Evolutionary conservation across 2,888 invertebrate genomes (phyloP).

Genomic region (Epinotia nisella): DNA sequence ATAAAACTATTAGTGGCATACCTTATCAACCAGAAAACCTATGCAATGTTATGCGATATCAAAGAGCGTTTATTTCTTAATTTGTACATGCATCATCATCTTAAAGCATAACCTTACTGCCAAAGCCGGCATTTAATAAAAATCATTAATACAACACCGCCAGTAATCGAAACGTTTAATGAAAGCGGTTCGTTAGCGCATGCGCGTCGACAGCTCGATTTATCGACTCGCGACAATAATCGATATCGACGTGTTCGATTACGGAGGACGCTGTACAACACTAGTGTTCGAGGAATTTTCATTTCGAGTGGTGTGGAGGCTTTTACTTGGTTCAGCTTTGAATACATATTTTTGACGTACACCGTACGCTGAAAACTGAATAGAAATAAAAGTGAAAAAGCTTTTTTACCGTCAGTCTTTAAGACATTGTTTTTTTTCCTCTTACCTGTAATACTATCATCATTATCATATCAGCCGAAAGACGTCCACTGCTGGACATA

Average conservation of each 20-base stretch:
- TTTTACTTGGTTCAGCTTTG: conserved; percentile 18
- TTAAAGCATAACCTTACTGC: conserved; percentile 55
- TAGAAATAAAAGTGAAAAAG: too few species aligned
- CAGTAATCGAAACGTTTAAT: conserved; percentile 72
- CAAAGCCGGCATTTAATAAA: conserved; percentile 59
- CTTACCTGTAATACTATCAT: too few species aligned
- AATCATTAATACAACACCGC: conserved; percentile 70
- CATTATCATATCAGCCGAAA: too few species aligned
- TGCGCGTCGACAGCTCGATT: conserved; percentile 64
- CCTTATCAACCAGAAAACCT: background rate
- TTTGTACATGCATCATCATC: conserved; percentile 12
- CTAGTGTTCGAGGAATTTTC: conserved; percentile 49
- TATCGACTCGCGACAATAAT: conserved; percentile 70
- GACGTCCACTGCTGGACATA: too few species aligned
- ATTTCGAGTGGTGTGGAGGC: conserved; percentile 9
- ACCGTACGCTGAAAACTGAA: too few species aligned
- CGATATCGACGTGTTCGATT: conserved; percentile 70
- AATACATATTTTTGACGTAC: too few species aligned
- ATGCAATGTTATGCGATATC: background rate
- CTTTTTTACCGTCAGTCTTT: too few species aligned
- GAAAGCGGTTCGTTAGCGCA: conserved; percentile 71
- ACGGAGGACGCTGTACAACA: conserved; percentile 57
- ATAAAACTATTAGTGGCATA: background rate
- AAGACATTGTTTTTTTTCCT: too few species aligned
- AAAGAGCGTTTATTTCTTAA: conserved; percentile 18